Conservation (phyloP, 2,113 vertebrate genomes). For the Microtus montanus region DNA sequence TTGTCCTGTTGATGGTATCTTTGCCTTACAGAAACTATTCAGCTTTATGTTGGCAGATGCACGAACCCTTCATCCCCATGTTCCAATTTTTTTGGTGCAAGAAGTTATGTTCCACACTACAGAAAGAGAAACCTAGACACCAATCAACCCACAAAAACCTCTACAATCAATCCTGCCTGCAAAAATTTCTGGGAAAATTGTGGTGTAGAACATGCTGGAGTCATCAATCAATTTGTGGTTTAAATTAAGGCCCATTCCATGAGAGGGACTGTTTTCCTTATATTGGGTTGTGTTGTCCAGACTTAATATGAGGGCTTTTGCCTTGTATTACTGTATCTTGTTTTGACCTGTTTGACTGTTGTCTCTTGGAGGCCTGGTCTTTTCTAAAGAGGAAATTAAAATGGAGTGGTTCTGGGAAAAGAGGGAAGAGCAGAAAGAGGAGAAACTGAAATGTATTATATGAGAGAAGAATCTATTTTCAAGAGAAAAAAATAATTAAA, state of each 20-base stretch:
- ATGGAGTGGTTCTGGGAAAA: neutral
- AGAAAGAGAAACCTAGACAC: no score
- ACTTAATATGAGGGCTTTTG: neutral
- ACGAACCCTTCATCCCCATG: no score
- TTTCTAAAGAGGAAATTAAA: neutral
- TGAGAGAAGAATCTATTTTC: neutral
- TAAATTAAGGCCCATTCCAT: neutral
- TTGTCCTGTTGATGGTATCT: no score
- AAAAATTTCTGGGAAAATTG: neutral
- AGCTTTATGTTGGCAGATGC: no score
- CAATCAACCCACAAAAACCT: neutral
- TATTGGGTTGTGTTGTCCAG: neutral
- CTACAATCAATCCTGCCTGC: neutral
- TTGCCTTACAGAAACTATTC: no score
- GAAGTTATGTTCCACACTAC: no score
- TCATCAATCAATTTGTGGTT: neutral
- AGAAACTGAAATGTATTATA: neutral
- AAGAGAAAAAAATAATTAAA: neutral
- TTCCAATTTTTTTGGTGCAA: no score
- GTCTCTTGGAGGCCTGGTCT: neutral
- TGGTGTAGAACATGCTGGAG: neutral
- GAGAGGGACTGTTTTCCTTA: neutral
- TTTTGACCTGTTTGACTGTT: neutral
- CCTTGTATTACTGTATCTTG: neutral
- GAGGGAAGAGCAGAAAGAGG: no score